Base-by-base conservation (phyloP, 2,797 vertebrate species). In the Oreortyx pictus region DNA sequence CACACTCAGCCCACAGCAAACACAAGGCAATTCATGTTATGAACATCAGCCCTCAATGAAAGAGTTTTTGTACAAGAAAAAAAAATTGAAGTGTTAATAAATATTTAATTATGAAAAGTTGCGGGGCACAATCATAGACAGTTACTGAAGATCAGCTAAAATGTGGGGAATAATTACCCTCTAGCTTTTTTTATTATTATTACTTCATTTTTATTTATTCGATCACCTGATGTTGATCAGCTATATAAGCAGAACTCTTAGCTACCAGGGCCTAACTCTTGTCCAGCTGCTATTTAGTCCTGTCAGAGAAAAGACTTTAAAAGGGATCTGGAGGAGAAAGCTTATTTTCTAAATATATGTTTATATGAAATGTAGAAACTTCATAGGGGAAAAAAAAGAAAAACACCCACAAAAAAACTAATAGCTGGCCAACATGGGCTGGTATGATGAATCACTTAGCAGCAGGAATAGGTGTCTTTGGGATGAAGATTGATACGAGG, bases 391-490 rank as follows among this genome's bases (percentile, higher is more conserved):
- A 19, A n/a, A 41, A 23, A 91, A 91, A 88, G 89, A 88, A 49
- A 49, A 49, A 10, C 78, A 88, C 37, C 37, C 37, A 91, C 89
- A 90, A 31, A 52, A 29, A 31, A 29, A 9, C 73, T 72, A 89
- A 78, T 66, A 95, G 87, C 76, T 95, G 87, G 68, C 66, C 76
- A 90, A 31, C 5, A 46, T 65, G 62, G 29, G 54, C 47, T 85
- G 33, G 27, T 67, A 43, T 19, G 41, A 87, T 59, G 78, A 95
- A 88, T 86, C 92, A 95, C 61, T 92, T 92, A 93, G 93, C 79
- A 95, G 93, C 90, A 93, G 85, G 86, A 94, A 79, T 56, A 70
- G 68, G 35, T 68, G 83, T 80, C 61, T 71, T 71, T 60, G 31
- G 72, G 78, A 93, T 82, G 62, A 95, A 87, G 70, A 56, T 93